Evolutionary conservation across 2,113 vertebrate species (phyloP), one percentile per base, ranked within the genome.

Genomic region (Microcebus griseorufus): DNA sequence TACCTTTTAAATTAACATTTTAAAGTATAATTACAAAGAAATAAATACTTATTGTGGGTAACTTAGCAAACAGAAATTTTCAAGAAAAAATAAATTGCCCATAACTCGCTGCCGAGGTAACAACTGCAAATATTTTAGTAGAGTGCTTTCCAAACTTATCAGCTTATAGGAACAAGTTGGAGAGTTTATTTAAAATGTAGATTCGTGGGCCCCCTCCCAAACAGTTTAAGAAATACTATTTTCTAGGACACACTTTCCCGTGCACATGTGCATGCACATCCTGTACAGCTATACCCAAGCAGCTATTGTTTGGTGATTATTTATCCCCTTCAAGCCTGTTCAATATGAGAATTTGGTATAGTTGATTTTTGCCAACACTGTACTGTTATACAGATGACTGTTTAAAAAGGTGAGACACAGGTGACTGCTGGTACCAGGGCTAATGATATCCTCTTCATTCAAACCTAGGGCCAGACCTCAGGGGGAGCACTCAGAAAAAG

Each of bases 31-130:
- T 94, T 83, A 80, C 32, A 89, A 94, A 84, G 67, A 94, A 82
- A 70, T 27, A 87, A 79, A 86, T 62, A 27, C 17, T 88, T 10
- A 60, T 14, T 53, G 5, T 88, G 42, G 32, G 34, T 53, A 94
- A 93, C n/a, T 91, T 58, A 14, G 70, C 39, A 95, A 97, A 39
- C 32, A 88, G 67, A 85, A 69, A 75, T 81, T 92, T 88, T 83
- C 64, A 9, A 11, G 80, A 53, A 20, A 32, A 84, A 76, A 92
- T 53, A 65, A 67, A 80, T 7, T 37, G 80, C 42, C 23, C 48
- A 3, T 32, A 76, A 76, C 25, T 27, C 17, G 73, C 25, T 67
- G 39, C 7, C 42, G 10, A 81, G 37, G 64, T 34, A 84, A 69
- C 12, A 20, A 83, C 34, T 75, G 7, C 42, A n/a, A 64, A 67